A percentile compares a stretch with the other conserved stretches of the same genome.
These are phyloP conservation scores for Chrysochloris asiatica DNA, from an alignment of 2,113 vertebrate species.

Conservation along the genomic window DNA sequence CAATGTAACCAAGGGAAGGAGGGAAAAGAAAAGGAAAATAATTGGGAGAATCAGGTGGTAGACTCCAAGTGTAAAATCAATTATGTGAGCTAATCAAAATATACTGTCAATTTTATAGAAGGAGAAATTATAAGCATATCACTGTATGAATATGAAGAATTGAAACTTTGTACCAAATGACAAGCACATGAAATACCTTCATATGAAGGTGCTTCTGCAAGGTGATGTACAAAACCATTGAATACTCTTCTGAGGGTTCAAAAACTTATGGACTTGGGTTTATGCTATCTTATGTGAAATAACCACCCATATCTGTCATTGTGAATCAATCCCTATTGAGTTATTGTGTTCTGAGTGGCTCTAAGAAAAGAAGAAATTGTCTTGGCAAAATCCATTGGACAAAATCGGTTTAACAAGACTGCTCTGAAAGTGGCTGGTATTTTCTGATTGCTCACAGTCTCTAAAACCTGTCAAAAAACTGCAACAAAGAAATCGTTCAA, in stretches of 20 bases:
- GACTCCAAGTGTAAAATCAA: neutral
- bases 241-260: neutral
- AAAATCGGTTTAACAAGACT: neutral
- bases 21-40: neutral
- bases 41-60: neutral
- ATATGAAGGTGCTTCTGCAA: neutral
- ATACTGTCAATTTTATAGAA: neutral
- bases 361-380: neutral
- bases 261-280: neutral
- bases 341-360: neutral
- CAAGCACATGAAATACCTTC: neutral
- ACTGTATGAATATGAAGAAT: neutral
- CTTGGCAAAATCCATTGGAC: neutral
- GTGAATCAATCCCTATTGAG: neutral
- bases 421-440: neutral
- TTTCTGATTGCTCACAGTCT: neutral
- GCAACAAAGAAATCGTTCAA: constrained; percentile 12
- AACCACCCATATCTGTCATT: neutral
- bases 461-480: neutral
- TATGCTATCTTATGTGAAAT: neutral
- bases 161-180: neutral
- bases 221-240: neutral
- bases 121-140: neutral
- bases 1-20: neutral
- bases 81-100: neutral